A percentile compares a stretch with the other conserved stretches of the same genome.
These are phyloP conservation scores for Liasis olivaceus DNA, from an alignment of 2,797 vertebrate species.

Conservation along the genomic window DNA sequence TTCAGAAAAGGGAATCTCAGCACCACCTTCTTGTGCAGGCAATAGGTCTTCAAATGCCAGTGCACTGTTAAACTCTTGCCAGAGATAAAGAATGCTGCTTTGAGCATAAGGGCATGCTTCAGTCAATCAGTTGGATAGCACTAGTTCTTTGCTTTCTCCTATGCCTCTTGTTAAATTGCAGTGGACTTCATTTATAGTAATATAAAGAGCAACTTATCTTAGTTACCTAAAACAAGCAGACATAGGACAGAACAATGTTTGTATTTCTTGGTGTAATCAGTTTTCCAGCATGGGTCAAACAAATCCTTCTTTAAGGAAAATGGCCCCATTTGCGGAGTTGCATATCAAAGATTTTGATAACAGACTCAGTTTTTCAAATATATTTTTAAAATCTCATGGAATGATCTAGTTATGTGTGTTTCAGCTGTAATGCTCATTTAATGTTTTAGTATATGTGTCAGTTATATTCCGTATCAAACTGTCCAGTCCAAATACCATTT, in stretches of 20 bases:
- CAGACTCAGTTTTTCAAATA: constrained; percentile 24
- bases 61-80: background rate
- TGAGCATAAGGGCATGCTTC: constrained; percentile 48
- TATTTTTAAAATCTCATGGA: constrained; percentile 43
- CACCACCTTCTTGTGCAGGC: background rate
- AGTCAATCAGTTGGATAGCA: constrained; percentile 33
- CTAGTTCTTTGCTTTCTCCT: constrained; percentile 19
- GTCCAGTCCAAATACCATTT: background rate
- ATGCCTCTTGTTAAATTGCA: constrained; percentile 20
- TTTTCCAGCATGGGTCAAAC: constrained; percentile 29
- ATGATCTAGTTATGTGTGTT: constrained; percentile 44
- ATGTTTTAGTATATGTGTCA: background rate
- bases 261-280: constrained; percentile 25
- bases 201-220: constrained; percentile 33
- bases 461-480: background rate
- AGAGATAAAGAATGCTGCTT: constrained; percentile 22
- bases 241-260: background rate
- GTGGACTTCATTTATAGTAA: constrained; percentile 24
- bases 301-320: constrained; percentile 35
- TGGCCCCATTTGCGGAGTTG: constrained; percentile 8
- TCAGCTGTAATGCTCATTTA: constrained; percentile 7
- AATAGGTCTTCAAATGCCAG: background rate
- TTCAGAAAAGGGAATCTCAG: background rate
- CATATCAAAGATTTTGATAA: constrained; percentile 16
- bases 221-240: constrained; percentile 18